Conservation (phyloP, 2,888 invertebrate genomes). For the Stegana nigrithorax region DNA sequence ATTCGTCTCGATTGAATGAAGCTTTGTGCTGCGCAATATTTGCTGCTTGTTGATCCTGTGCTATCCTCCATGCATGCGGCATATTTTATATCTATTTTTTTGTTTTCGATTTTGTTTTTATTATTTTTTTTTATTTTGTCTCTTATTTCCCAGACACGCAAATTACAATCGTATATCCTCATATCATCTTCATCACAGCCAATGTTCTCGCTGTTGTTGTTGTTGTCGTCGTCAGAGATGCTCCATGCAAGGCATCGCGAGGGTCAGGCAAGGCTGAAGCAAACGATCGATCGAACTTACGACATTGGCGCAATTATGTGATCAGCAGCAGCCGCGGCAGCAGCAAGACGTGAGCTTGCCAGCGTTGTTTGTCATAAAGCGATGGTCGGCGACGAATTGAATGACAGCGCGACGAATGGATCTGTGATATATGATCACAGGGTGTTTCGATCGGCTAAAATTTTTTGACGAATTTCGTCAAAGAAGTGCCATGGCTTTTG, state of each 20-base stretch:
- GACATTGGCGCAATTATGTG: too few species aligned
- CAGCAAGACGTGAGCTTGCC: too few species aligned
- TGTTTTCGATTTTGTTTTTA: slow-evolving; percentile 11
- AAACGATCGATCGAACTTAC: too few species aligned
- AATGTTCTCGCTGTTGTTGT: background rate
- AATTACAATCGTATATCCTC: slow-evolving; percentile 9
- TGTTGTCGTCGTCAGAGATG: background rate
- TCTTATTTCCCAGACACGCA: background rate
- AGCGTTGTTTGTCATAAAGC: slow-evolving; percentile 32
- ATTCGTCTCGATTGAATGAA: too few species aligned
- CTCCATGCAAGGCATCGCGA: too few species aligned
- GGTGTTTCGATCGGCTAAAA: slow-evolving; percentile 10
- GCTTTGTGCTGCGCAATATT: too few species aligned
- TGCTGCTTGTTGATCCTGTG: background rate
- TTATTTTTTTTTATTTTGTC: too few species aligned
- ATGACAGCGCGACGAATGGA: slow-evolving; percentile 34
- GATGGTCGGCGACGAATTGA: slow-evolving; percentile 26
- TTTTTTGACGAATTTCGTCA: too few species aligned
- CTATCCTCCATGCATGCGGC: background rate
- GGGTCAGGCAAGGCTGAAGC: too few species aligned
- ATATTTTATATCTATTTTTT: background rate
- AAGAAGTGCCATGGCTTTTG: too few species aligned
- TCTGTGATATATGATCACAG: slow-evolving; percentile 22
- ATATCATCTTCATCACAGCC: slow-evolving; percentile 2
- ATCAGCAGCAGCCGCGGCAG: too few species aligned